These are phyloP conservation scores for Argyresthia albistria DNA, from an alignment of 2,888 invertebrate genomes.

Conservation along the genomic window DNA sequence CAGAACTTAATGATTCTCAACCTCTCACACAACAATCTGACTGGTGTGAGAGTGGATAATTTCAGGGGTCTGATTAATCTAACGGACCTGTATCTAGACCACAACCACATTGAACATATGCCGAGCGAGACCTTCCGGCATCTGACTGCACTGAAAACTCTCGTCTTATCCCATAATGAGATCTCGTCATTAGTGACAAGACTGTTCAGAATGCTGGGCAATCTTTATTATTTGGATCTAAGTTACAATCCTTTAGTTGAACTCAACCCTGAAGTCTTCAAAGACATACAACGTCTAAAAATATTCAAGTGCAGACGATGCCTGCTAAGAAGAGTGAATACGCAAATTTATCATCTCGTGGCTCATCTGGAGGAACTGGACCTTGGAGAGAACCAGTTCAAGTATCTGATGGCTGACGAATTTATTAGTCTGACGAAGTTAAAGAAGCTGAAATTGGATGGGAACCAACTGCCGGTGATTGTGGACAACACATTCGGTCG, in stretches of 20 bases:
- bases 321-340: constrained; percentile 80
- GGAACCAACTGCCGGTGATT: constrained; percentile 83
- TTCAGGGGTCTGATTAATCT: constrained; percentile 84
- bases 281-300: constrained; percentile 80
- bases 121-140: constrained; percentile 84
- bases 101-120: constrained; percentile 82
- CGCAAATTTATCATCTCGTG: constrained; percentile 83
- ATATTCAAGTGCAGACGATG: constrained; percentile 82
- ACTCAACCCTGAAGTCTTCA: constrained; percentile 84
- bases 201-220: constrained; percentile 81
- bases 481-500: constrained; percentile 79
- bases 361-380: constrained; percentile 81
- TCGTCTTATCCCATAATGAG: constrained; percentile 78
- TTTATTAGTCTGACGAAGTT: constrained; percentile 78
- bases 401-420: constrained; percentile 81
- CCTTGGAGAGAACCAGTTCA: constrained; percentile 83
- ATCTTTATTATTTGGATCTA: constrained; percentile 79
- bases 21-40: constrained; percentile 82
- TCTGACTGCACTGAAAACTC: constrained; percentile 77
- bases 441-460: constrained; percentile 77
- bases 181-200: constrained; percentile 79
- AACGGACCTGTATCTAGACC: constrained; percentile 78
- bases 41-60: constrained; percentile 78
- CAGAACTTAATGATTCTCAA: constrained; percentile 74
- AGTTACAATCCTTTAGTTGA: constrained; percentile 82